These are phyloP conservation scores for Paracyclopina nana DNA, from an alignment of 1,140 invertebrate species.

Conservation along the genomic window DNA sequence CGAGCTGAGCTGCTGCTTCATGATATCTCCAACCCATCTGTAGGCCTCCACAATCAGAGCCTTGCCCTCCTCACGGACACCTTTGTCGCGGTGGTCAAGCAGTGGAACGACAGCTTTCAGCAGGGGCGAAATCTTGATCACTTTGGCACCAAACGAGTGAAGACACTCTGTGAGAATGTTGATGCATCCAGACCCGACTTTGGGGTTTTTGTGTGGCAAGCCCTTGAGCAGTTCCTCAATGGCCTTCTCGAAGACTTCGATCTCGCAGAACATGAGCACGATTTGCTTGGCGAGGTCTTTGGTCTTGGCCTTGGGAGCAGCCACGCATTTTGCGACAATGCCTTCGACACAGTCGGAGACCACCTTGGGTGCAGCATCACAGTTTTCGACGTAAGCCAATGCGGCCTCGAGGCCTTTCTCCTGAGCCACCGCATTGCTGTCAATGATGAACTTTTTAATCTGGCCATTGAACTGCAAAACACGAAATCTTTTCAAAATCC, in stretches of 20 bases:
- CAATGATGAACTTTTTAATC: conserved; percentile 85
- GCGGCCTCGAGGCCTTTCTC: conserved; percentile 87
- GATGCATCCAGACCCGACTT: conserved; percentile 36
- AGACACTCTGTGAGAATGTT: conserved; percentile 13
- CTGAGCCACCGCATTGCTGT: conserved; percentile 83
- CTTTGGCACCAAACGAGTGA: conserved; percentile 61
- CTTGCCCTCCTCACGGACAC: conserved; percentile 75
- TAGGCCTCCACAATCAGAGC: conserved; percentile 72
- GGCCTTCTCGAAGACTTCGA: conserved; percentile 78
- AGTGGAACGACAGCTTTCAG: conserved; percentile 65
- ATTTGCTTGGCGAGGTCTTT: conserved; percentile 75
- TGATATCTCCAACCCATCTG: conserved; percentile 65
- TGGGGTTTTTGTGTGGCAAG: conserved; percentile 74
- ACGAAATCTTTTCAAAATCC: too few species aligned
- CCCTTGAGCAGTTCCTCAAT: conserved; percentile 81
- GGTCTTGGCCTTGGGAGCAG: conserved; percentile 69
- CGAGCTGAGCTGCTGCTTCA: conserved; percentile 62
- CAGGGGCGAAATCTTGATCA: conserved; percentile 66
- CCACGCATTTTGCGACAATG: conserved; percentile 75
- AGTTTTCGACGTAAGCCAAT: conserved; percentile 72
- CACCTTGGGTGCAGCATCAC: conserved; percentile 57
- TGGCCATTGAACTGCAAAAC: too few species aligned
- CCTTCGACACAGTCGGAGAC: conserved; percentile 70
- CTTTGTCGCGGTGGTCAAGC: conserved; percentile 76
- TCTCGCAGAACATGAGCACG: conserved; percentile 79